Base-by-base conservation (phyloP, 2,888 invertebrate species). In the Ephialtes manifestator region DNA sequence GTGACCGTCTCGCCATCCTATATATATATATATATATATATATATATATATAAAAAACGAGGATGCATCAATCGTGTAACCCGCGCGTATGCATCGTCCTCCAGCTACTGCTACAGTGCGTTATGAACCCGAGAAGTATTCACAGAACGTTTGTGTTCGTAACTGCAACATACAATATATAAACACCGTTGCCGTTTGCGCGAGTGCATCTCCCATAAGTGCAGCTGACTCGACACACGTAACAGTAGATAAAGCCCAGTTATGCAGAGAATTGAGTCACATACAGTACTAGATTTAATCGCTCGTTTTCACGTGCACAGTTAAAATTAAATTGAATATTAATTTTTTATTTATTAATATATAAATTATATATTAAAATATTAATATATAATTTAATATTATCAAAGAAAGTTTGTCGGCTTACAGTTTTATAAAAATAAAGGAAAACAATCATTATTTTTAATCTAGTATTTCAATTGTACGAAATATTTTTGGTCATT, bases 61-160 rank as follows among this genome's bases (percentile, higher is more conserved):
- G 78, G 39, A 55, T 82, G 70, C 84, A 85, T 81, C 74, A 85
- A 82, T 85, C 78, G 70, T 48, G 78, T 55, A 39, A 53, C 68
- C 28, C 55, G 74, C 70, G 81, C 65, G 81, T 70, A 74, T 53
- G 53, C 31, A 67, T 68, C 81, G 35, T 63, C 53, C 58, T 35
- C 48, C 24, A 8, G 10, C 31, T 31, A 15, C 31, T 35, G n/a
- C 18, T 15, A 18, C 20, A 48, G 20, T 63, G 48, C 48, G 60
- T 75, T 75, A 75, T 24, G 24, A 8, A 35, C 18, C 24, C 24
- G 39, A 15, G 51, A 20, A 60, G 28, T 60, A 46, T 60, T 63
- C 60, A 18, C 63, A 4, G 15, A 15, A 75, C 63, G 35, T 63
- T 63, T 24, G 75, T 75, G 75, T 75, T 63, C 48, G 63, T 75